phyloP scores from a whole-genome alignment of 2,888 invertebrate species.

The Unio pictorum region DNA sequence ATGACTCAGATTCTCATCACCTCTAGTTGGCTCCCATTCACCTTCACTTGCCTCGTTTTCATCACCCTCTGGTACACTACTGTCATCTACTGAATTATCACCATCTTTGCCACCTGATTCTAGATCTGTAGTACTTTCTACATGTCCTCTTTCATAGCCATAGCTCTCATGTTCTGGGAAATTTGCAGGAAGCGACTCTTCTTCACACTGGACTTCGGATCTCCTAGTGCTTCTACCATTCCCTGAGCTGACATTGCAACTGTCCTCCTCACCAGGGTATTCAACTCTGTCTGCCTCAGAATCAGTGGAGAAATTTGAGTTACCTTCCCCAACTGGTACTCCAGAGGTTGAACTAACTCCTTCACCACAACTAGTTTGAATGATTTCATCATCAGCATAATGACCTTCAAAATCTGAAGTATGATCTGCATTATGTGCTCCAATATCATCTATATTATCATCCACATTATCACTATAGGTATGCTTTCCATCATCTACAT shows the following conservation, averaged over 20 bases:
- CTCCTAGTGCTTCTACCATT: neutral
- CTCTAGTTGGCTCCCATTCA: neutral
- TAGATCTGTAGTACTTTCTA: neutral
- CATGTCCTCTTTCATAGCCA: neutral
- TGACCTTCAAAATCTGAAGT: too few species aligned
- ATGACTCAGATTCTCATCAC: constrained; percentile 1
- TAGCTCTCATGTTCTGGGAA: constrained; percentile 1
- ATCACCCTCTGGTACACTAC: neutral
- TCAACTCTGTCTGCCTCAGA: too few species aligned
- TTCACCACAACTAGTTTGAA: too few species aligned
- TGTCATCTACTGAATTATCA: neutral
- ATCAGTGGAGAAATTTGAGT: too few species aligned
- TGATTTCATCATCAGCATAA: too few species aligned
- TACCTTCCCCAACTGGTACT: too few species aligned
- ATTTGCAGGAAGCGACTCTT: neutral
- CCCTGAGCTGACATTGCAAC: neutral
- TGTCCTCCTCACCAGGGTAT: too few species aligned
- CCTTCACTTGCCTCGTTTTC: constrained; percentile 3
- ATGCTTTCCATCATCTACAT: neutral
- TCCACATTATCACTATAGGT: neutral
- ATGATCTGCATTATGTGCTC: neutral
- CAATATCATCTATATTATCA: neutral
- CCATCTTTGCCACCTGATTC: constrained; percentile 3
- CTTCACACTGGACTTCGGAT: neutral
- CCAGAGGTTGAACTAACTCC: too few species aligned